Conservation (phyloP, 2,888 invertebrate species). For the Polydrusus pterygomalis region DNA sequence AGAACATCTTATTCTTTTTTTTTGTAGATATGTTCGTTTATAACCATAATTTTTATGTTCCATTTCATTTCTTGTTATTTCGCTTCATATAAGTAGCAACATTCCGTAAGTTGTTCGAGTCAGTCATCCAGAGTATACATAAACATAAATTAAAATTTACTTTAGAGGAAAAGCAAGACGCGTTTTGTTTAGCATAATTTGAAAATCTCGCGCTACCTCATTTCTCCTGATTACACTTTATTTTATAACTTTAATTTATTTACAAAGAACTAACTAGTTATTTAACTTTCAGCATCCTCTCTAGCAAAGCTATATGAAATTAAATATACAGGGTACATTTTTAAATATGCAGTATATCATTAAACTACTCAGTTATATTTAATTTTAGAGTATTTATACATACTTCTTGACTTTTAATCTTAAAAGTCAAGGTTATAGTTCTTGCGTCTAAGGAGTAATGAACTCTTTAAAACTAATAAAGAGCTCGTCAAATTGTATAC, state of each 20-base stretch:
- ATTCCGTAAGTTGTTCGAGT: conserved; percentile 11
- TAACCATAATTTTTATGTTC: not conserved
- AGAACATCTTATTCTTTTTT: not conserved
- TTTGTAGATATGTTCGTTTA: not conserved
- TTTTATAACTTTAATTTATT: conserved; percentile 27
- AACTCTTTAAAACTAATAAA: no score
- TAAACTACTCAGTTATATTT: no score
- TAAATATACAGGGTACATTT: no score
- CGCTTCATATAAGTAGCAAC: conserved; percentile 6
- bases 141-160: conserved; percentile 26
- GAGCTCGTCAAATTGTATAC: no score
- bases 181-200: conserved; percentile 23
- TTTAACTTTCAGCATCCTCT: not conserved
- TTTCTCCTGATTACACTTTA: conserved; percentile 27
- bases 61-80: conserved; percentile 16
- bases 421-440: no score
- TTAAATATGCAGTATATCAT: no score
- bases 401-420: no score
- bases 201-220: conserved; percentile 16
- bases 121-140: conserved; percentile 1
- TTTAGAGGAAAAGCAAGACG: conserved; percentile 20
- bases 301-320: not conserved
- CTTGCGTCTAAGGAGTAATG: no score
- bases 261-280: conserved; percentile 19
- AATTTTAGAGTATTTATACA: no score